Evolutionary conservation across 2,797 vertebrate genomes (phyloP).

Genomic region (Syngnathus rostellatus): DNA sequence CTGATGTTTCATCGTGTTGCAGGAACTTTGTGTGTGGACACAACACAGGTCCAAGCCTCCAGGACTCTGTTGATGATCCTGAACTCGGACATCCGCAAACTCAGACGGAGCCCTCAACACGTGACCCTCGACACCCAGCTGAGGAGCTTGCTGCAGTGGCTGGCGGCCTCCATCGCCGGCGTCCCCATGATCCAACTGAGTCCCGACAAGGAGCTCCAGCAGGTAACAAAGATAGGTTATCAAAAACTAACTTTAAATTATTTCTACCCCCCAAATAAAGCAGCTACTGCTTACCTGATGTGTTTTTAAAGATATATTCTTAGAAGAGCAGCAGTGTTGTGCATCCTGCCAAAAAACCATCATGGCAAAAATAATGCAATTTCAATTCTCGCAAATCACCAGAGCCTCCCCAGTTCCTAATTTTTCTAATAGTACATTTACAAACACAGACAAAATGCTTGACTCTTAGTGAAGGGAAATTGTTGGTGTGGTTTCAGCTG

Average conservation of each 20-base stretch:
- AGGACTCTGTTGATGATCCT: conserved; percentile 66
- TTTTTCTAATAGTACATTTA: too few species aligned
- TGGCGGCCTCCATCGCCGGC: conserved; percentile 81
- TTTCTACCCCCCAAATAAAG: too few species aligned
- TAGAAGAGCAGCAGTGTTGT: not conserved
- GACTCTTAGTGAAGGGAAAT: not conserved
- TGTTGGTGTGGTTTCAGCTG: conserved; percentile 46
- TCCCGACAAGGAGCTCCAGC: conserved; percentile 75
- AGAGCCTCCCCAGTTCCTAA: too few species aligned
- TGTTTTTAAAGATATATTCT: not conserved
- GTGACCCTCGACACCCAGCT: conserved; percentile 75
- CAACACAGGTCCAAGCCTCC: conserved; percentile 55
- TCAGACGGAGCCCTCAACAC: conserved; percentile 65
- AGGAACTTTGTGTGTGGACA: conserved; percentile 68
- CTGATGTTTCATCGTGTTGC: conserved; percentile 21
- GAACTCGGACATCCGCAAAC: conserved; percentile 75
- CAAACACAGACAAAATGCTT: not conserved
- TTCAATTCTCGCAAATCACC: too few species aligned
- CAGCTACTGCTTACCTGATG: not conserved
- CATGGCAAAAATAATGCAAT: too few species aligned
- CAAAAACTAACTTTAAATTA: too few species aligned
- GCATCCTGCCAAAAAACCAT: not conserved
- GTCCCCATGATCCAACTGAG: conserved; percentile 75
- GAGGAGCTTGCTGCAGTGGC: conserved; percentile 85
- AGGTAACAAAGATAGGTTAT: conserved; percentile 60